Conservation (phyloP, 1,140 invertebrate species). For the Helicoverpa zea region DNA sequence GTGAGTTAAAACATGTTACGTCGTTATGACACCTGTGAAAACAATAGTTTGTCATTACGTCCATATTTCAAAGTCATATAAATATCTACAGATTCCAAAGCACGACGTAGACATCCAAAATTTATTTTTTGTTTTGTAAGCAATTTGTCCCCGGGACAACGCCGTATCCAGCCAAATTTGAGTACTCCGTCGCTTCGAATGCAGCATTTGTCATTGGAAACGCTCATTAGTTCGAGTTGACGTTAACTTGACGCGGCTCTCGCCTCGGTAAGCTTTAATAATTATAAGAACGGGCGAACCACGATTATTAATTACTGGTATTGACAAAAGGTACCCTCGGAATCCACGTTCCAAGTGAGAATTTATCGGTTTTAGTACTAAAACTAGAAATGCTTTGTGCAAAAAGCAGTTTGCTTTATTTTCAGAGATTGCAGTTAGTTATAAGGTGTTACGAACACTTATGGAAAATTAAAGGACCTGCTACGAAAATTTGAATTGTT, state of each 20-base stretch:
- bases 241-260: conserved; percentile 82
- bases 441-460: background rate
- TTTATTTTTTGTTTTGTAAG: background rate
- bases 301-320: conserved; percentile 82
- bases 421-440: background rate
- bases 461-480: background rate
- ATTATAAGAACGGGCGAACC: conserved; percentile 78
- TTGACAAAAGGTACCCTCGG: conserved; percentile 79
- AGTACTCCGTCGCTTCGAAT: conserved; percentile 67
- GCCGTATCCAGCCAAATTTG: conserved; percentile 67
- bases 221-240: conserved; percentile 83
- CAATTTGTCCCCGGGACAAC: conserved; percentile 37
- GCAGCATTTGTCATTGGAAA: conserved; percentile 82
- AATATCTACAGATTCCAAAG: background rate
- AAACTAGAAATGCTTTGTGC: conserved; percentile 14
- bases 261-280: conserved; percentile 80
- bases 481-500: conserved; percentile 1
- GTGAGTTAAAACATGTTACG: no score
- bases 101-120: no score
- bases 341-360: conserved; percentile 70
- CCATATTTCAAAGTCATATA: background rate
- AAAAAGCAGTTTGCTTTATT: conserved; percentile 10
- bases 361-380: conserved; percentile 59
- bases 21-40: no score
- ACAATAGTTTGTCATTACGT: background rate